phyloP scores from a whole-genome alignment of 2,888 invertebrate genomes.

The Pristionchus japonicus region DNA sequence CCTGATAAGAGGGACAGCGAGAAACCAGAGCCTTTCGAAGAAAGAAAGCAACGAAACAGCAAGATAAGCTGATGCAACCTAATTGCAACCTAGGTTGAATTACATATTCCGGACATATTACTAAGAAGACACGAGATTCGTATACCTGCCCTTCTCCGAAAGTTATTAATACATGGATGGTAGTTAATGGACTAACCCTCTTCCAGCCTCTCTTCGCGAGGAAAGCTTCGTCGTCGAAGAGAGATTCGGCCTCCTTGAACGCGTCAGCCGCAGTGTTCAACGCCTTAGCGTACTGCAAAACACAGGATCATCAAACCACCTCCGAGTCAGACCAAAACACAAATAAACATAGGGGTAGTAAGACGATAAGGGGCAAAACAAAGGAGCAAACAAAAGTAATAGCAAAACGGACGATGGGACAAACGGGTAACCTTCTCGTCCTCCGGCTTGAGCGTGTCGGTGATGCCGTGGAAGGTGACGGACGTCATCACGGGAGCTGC shows the following conservation, averaged over 20 bases:
- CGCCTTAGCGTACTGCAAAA: slow-evolving; percentile 44
- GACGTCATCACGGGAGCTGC: slow-evolving; percentile 47
- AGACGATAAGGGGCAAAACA: not conserved
- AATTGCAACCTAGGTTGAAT: not conserved
- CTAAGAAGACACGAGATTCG: no score
- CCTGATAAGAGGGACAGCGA: not conserved
- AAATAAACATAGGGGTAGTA: not conserved
- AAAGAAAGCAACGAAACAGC: not conserved
- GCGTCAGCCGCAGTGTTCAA: slow-evolving; percentile 36
- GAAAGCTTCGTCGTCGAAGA: slow-evolving; percentile 38
- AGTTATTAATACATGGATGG: no score
- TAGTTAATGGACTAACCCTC: not conserved
- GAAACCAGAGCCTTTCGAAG: not conserved
- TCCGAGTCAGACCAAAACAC: not conserved
- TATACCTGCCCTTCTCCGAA: no score
- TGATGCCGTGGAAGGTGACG: slow-evolving; percentile 54
- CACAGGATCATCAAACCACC: not conserved
- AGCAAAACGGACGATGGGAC: not conserved
- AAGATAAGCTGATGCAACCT: not conserved
- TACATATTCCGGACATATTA: no score
- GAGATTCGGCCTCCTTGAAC: slow-evolving; percentile 43
- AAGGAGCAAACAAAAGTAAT: not conserved
- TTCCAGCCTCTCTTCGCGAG: slow-evolving; percentile 22
- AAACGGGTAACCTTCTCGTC: slow-evolving; percentile 49
- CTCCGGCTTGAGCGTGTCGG: slow-evolving; percentile 53